These are phyloP conservation scores for Phenganax subtilis DNA, from an alignment of 92 coral and sea anemone species.

Conservation along the genomic window DNA sequence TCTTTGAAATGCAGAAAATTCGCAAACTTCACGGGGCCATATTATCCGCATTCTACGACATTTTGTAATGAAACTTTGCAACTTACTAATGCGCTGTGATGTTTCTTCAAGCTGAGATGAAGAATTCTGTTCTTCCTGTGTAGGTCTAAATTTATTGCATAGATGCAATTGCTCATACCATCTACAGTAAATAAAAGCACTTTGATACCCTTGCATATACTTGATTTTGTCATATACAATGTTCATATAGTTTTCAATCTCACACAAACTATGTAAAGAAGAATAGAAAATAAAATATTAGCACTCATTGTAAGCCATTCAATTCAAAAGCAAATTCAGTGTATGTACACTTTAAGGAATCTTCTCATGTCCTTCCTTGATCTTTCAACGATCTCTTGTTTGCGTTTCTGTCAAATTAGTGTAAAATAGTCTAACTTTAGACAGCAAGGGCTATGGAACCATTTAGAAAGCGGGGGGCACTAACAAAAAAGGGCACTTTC, in stretches of 20 bases:
- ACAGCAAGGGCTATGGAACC: background rate
- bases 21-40: too few species aligned
- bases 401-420: conserved; percentile 23
- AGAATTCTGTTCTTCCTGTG: too few species aligned
- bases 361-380: conserved; percentile 25
- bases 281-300: background rate
- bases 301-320: background rate
- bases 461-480: too few species aligned
- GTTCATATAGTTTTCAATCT: conserved; percentile 10
- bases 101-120: too few species aligned
- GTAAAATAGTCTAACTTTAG: background rate
- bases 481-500: background rate
- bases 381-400: conserved; percentile 23
- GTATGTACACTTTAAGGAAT: conserved; percentile 25
- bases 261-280: conserved; percentile 18
- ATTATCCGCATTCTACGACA: too few species aligned
- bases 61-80: too few species aligned
- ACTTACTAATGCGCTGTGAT: too few species aligned
- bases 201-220: conserved; percentile 8
- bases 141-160: too few species aligned
- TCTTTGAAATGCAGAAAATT: too few species aligned
- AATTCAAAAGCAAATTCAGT: background rate
- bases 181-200: background rate
- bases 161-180: too few species aligned
- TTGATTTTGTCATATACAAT: background rate